A percentile compares a stretch with the other conserved stretches of the same genome.
phyloP scores from a whole-genome alignment of 2,797 vertebrate genomes.

The Rhinophrynus dorsalis region DNA sequence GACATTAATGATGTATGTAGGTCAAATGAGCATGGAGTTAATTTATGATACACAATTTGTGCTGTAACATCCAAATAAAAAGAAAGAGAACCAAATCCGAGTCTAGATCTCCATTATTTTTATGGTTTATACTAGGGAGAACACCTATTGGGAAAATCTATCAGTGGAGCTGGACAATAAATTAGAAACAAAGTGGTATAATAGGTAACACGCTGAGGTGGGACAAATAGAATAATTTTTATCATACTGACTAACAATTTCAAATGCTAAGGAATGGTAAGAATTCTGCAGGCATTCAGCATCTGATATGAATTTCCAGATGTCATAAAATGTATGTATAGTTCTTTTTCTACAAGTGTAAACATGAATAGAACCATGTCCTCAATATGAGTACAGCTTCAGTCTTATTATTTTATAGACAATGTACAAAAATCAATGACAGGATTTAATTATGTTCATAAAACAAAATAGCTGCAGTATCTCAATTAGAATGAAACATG shows the following conservation, averaged over 20 bases:
- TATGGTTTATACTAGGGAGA: slow-evolving; percentile 32
- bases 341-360: too few relatives aligned
- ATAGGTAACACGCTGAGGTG: slow-evolving; percentile 39
- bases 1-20: slow-evolving; percentile 3
- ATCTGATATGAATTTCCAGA: background rate
- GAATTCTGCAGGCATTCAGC: slow-evolving; percentile 15
- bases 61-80: slow-evolving; percentile 24
- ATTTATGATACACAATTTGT: slow-evolving; percentile 47
- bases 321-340: background rate
- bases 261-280: slow-evolving; percentile 27
- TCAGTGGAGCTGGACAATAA: slow-evolving; percentile 49
- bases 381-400: too few relatives aligned
- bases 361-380: too few relatives aligned
- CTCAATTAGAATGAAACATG: too few relatives aligned
- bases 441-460: too few relatives aligned
- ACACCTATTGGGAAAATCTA: slow-evolving; percentile 49
- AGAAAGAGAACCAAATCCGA: slow-evolving; percentile 3
- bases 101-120: slow-evolving; percentile 42
- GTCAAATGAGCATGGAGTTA: slow-evolving; percentile 40
- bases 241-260: slow-evolving; percentile 35
- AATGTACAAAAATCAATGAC: too few relatives aligned
- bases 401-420: too few relatives aligned
- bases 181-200: slow-evolving; percentile 55
- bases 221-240: slow-evolving; percentile 50
- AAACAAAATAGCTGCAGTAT: too few relatives aligned